Evolutionary conservation across 37 sponge, comb jelly and placozoan species (phyloP).

Genomic region (Crambe crambe): DNA sequence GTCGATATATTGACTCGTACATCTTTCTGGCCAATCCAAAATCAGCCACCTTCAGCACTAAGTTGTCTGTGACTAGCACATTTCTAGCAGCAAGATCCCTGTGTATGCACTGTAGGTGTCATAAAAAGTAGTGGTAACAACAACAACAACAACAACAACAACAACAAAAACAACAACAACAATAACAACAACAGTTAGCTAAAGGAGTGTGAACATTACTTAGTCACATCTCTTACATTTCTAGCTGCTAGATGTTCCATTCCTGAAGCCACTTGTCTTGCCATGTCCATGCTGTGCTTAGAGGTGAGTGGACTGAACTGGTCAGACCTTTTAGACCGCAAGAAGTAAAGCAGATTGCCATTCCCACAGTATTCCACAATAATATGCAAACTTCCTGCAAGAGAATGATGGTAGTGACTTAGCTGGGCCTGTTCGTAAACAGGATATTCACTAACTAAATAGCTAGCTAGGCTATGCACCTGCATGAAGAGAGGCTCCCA

Average conservation of each 20-base stretch:
- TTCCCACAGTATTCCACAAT: conserved; percentile 48
- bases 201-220: not conserved
- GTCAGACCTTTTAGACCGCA: conserved; percentile 42
- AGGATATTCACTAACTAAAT: not conserved
- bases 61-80: conserved; percentile 35
- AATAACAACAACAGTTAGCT: not conserved
- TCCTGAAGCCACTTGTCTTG: conserved; percentile 34
- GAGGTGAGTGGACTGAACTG: not conserved
- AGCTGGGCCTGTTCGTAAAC: no score
- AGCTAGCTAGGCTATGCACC: not conserved
- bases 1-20: conserved; percentile 31
- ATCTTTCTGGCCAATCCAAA: conserved; percentile 61
- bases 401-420: no score
- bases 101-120: conserved; percentile 37
- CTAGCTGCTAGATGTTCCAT: conserved; percentile 40
- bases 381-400: conserved; percentile 25
- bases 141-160: not conserved
- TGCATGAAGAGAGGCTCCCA: conserved; percentile 31
- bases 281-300: conserved; percentile 24
- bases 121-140: not conserved
- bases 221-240: conserved; percentile 25
- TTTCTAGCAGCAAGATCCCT: conserved; percentile 65
- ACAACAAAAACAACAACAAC: not conserved
- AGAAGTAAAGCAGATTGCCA: conserved; percentile 41
- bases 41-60: conserved; percentile 47